Percentiles rank a stretch among this genome's conserved stretches.
Evolutionary conservation across 2,113 vertebrate genomes (phyloP).

Genomic region (Oriolus oriolus): DNA sequence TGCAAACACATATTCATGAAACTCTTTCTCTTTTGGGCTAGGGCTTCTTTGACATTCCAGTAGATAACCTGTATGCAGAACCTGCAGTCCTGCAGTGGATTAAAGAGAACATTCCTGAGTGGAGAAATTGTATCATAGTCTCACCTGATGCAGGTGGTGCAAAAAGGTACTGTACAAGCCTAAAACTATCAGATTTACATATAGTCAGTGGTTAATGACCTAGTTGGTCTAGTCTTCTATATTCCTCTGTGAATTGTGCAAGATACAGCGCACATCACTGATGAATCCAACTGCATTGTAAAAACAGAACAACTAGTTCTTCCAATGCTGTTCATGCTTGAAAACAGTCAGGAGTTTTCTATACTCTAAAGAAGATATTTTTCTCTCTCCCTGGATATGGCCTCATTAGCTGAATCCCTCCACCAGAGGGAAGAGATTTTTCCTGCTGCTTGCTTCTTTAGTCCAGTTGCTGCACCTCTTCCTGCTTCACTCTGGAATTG

Average conservation of each 20-base stretch:
- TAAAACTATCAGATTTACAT: neutral
- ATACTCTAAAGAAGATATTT: conserved; percentile 16
- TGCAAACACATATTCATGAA: neutral
- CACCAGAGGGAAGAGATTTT: neutral
- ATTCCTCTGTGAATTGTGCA: neutral
- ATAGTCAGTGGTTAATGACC: neutral
- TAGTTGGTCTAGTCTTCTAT: neutral
- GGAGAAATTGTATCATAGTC: conserved; percentile 91
- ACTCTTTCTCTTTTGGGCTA: conserved; percentile 35
- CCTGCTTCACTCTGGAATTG: conserved; percentile 46
- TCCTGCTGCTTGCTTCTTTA: conserved; percentile 48
- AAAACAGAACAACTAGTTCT: neutral
- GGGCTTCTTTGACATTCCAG: conserved; percentile 96
- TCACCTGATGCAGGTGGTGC: conserved; percentile 94
- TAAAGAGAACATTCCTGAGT: conserved; percentile 87
- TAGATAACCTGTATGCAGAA: conserved; percentile 94
- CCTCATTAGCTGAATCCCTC: conserved; percentile 34
- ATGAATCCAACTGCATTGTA: neutral
- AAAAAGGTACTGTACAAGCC: conserved; percentile 80
- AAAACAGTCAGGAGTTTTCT: neutral
- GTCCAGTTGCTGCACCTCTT: conserved; percentile 28
- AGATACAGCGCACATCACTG: neutral
- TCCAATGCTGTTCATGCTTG: neutral
- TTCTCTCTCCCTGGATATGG: conserved; percentile 10
- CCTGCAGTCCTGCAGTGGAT: conserved; percentile 95